Evolutionary conservation across 2,888 invertebrate genomes (phyloP).

Genomic region (Colostygia pectinataria): DNA sequence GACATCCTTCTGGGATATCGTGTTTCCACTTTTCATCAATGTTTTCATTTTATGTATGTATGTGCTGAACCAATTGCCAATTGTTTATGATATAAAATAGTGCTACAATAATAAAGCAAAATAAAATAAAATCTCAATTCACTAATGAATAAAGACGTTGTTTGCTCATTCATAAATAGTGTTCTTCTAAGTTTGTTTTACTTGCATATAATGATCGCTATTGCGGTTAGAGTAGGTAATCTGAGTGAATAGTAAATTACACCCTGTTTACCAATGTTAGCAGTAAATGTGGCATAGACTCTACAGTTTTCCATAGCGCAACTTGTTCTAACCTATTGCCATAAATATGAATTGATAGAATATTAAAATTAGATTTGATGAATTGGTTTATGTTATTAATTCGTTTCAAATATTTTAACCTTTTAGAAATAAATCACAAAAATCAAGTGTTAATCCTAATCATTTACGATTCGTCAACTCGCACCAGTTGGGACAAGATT

Average conservation of each 20-base stretch:
- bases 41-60: too few species aligned
- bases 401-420: constrained; percentile 1
- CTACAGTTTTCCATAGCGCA: constrained; percentile 7
- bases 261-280: constrained; percentile 44
- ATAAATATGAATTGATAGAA: constrained; percentile 7
- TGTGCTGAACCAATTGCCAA: too few species aligned
- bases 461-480: too few species aligned
- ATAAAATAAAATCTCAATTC: too few species aligned
- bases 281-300: not conserved
- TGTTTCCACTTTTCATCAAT: too few species aligned
- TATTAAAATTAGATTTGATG: not conserved
- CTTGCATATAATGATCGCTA: constrained; percentile 48
- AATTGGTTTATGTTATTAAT: too few species aligned
- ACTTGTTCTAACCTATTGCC: not conserved
- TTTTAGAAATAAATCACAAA: constrained; percentile 16
- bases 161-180: constrained; percentile 4
- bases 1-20: too few species aligned
- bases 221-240: constrained; percentile 57
- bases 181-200: constrained; percentile 49
- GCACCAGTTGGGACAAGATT: too few species aligned
- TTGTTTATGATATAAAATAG: too few species aligned
- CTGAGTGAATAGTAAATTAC: constrained; percentile 59
- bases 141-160: too few species aligned
- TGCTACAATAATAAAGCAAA: too few species aligned
- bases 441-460: constrained; percentile 18